These are phyloP conservation scores for Erinaceus europaeus DNA, from an alignment of 2,113 vertebrate species.

Conservation along the genomic window DNA sequence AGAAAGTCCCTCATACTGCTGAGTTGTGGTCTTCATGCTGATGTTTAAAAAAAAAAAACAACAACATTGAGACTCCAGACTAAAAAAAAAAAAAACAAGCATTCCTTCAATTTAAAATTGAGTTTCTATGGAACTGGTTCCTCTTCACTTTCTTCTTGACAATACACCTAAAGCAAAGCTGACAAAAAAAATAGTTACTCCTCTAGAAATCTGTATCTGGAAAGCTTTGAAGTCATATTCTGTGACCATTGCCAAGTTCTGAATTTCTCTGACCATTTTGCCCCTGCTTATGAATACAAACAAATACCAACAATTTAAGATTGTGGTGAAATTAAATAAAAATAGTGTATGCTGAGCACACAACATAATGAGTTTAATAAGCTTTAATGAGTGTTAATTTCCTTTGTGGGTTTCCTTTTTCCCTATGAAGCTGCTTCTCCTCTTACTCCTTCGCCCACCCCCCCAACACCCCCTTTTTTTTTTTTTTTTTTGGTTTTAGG, in stretches of 20 bases:
- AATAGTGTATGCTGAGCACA: not conserved
- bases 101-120: not conserved
- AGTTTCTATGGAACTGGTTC: not conserved
- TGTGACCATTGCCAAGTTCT: not conserved
- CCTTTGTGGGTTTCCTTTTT: not conserved
- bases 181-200: not conserved
- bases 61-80: not conserved
- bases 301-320: not conserved
- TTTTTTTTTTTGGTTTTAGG: not conserved
- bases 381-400: not conserved
- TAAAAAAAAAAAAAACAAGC: not conserved
- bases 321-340: not conserved
- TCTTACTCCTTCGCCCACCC: no score
- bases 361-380: not conserved
- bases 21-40: not conserved
- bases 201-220: not conserved
- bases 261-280: not conserved
- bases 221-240: not conserved
- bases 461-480: not conserved
- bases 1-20: fast-evolving
- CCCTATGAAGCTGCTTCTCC: no score
- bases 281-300: not conserved
- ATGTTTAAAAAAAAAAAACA: not conserved
- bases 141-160: conserved; percentile 37
- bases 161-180: not conserved